Conservation (phyloP, 2,113 vertebrate genomes). For the Mustelus asterias region DNA sequence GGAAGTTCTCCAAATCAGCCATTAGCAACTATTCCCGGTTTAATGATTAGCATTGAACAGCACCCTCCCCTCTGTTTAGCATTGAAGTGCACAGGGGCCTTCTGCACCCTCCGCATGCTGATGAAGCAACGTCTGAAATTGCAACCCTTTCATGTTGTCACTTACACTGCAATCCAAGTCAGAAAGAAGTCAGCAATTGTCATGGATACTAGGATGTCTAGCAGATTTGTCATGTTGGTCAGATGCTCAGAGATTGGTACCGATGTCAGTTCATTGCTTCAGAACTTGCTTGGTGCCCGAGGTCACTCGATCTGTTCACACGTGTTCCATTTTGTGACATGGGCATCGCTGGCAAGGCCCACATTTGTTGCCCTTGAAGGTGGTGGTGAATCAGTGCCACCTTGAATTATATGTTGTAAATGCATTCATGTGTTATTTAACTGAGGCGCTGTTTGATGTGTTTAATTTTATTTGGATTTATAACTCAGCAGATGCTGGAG, state of each 20-base stretch:
- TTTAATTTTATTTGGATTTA: background rate
- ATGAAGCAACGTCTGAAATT: background rate
- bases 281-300: background rate
- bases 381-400: background rate
- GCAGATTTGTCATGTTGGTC: background rate
- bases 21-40: background rate
- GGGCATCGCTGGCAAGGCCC: background rate
- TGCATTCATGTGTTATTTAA: background rate
- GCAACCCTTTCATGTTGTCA: background rate
- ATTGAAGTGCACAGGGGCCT: background rate
- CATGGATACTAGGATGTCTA: background rate
- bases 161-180: too few species aligned
- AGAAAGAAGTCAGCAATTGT: too few species aligned
- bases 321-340: background rate
- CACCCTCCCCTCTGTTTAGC: background rate
- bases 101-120: background rate
- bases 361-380: too few species aligned
- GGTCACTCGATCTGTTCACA: background rate
- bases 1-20: background rate
- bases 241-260: background rate
- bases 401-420: background rate
- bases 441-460: background rate
- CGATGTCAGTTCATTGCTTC: background rate
- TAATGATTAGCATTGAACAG: background rate
- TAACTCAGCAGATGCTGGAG: background rate